Evolutionary conservation across 2,113 vertebrate genomes (phyloP).

Genomic region (Ia io): DNA sequence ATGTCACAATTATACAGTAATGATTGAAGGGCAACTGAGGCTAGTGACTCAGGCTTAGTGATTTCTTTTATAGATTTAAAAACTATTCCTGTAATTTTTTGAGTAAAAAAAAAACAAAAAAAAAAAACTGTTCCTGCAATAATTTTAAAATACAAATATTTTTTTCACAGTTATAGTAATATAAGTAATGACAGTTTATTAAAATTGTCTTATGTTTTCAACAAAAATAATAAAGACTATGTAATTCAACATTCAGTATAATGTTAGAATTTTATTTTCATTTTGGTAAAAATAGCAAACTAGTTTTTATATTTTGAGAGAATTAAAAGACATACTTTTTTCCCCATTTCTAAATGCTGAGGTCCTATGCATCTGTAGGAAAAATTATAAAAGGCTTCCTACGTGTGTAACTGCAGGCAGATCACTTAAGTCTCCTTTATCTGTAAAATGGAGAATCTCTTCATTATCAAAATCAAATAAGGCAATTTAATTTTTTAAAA

Average conservation of each 20-base stretch:
- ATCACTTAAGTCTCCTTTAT: not conserved
- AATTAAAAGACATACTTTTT: not conserved
- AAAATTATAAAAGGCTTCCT: slow-evolving; percentile 25
- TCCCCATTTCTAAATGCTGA: not conserved
- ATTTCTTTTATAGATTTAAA: not conserved
- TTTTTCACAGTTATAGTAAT: not conserved
- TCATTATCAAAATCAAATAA: not conserved
- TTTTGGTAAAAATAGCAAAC: not conserved
- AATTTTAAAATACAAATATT: slow-evolving; percentile 28
- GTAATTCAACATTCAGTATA: not conserved
- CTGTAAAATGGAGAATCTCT: not conserved
- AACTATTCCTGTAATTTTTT: not conserved
- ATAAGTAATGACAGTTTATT: not conserved
- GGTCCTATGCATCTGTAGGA: not conserved
- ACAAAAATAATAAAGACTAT: not conserved
- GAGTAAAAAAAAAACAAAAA: too few species aligned
- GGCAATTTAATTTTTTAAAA: not conserved
- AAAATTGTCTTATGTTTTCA: not conserved
- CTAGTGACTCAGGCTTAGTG: not conserved
- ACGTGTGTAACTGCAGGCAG: not conserved
- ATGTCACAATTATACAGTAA: not conserved
- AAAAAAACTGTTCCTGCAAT: not conserved
- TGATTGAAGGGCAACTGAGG: not conserved
- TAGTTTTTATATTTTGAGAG: not conserved
- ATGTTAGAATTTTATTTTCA: not conserved